Conservation (phyloP, 1,140 invertebrate genomes). For the Drosophila pseudoobscura region DNA sequence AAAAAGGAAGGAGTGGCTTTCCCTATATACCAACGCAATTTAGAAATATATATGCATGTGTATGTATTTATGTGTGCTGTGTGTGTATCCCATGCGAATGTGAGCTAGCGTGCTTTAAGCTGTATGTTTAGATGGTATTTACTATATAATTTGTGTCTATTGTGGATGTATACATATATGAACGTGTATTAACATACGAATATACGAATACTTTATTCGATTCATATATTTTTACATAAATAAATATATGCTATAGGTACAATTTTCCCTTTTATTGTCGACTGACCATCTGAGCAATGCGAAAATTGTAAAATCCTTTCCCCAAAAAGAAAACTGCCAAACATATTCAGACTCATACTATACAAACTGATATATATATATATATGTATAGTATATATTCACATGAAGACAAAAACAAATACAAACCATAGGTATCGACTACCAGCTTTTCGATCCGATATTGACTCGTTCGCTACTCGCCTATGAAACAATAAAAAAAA, state of each 20-base stretch:
- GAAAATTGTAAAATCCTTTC: no score
- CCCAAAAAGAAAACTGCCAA: no score
- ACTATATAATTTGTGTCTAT: neutral
- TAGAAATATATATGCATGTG: conserved; percentile 19
- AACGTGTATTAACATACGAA: conserved; percentile 3
- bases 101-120: conserved; percentile 3
- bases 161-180: no score
- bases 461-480: no score
- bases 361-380: conserved; percentile 9
- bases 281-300: no score
- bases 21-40: conserved; percentile 16
- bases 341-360: conserved; percentile 3
- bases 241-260: no score
- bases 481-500: no score
- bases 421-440: no score
- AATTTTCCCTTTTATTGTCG: no score
- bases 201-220: neutral
- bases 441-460: no score
- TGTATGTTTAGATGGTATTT: neutral
- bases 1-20: neutral
- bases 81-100: conserved; percentile 6
- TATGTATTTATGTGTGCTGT: conserved; percentile 25
- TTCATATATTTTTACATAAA: neutral
- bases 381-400: no score
- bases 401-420: no score